Conservation (phyloP, 2,888 invertebrate species). For the Meta bourneti region DNA sequence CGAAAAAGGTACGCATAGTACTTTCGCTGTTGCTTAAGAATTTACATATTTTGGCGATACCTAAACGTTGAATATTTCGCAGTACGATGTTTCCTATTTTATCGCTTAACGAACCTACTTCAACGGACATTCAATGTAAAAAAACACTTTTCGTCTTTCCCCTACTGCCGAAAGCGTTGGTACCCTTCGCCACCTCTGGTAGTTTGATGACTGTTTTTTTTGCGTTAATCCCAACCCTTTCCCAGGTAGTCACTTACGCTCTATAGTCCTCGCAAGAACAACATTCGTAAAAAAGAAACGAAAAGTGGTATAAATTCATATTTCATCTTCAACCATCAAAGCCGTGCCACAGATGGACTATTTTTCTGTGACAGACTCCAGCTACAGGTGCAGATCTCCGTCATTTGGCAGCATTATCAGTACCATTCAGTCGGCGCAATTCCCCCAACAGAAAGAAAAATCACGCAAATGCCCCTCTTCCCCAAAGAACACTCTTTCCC, state of each 20-base stretch:
- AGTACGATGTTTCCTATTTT: too few species aligned
- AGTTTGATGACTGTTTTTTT: not conserved
- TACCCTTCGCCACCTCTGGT: not conserved
- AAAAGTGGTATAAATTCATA: not conserved
- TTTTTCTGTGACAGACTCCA: too few species aligned
- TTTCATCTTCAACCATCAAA: too few species aligned
- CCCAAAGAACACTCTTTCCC: constrained; percentile 51
- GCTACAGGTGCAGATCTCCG: not conserved
- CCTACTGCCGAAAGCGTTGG: too few species aligned
- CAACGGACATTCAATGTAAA: not conserved
- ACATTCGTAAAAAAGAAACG: not conserved
- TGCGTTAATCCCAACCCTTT: not conserved
- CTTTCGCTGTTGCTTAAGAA: too few species aligned
- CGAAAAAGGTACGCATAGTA: too few species aligned
- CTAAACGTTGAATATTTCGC: too few species aligned
- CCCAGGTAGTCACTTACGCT: not conserved
- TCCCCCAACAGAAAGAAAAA: not conserved
- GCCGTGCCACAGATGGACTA: too few species aligned
- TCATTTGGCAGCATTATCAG: not conserved
- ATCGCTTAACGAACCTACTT: not conserved
- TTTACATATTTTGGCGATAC: too few species aligned
- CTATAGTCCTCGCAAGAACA: not conserved
- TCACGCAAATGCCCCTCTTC: not conserved
- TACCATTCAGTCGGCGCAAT: too few species aligned
- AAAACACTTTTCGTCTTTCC: not conserved